These are phyloP conservation scores for Vollenhovia emeryi DNA, from an alignment of 1,140 invertebrate species.

Conservation along the genomic window DNA sequence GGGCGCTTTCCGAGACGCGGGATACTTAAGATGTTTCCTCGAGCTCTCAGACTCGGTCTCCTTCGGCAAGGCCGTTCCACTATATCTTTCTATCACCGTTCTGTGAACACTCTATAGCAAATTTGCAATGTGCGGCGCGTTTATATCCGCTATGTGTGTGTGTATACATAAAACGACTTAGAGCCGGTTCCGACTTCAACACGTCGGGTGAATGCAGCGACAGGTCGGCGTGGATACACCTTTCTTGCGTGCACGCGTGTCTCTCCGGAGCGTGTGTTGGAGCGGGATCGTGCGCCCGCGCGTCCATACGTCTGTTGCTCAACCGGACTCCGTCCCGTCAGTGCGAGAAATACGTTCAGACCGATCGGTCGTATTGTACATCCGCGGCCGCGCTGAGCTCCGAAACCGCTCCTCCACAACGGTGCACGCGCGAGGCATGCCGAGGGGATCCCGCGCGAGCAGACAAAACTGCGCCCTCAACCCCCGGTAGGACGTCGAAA, in stretches of 20 bases:
- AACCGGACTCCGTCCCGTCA: slow-evolving; percentile 65
- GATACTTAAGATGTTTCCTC: neutral
- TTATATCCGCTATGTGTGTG: neutral
- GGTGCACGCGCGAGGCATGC: neutral
- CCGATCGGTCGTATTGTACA: slow-evolving; percentile 66
- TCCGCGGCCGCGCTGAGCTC: slow-evolving; percentile 25
- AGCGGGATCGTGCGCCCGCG: neutral
- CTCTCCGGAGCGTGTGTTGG: neutral
- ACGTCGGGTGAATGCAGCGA: neutral
- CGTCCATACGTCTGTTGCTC: slow-evolving; percentile 53
- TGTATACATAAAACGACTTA: neutral
- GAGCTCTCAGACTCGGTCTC: too few relatives aligned
- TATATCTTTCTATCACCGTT: neutral
- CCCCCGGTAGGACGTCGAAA: neutral
- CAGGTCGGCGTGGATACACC: slow-evolving; percentile 11
- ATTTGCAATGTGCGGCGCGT: too few relatives aligned
- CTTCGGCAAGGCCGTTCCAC: neutral
- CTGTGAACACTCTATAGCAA: too few relatives aligned
- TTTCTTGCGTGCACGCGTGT: slow-evolving; percentile 1
- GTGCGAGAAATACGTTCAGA: slow-evolving; percentile 75
- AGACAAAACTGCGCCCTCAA: neutral
- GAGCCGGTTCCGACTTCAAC: slow-evolving; percentile 2
- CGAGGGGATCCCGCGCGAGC: neutral
- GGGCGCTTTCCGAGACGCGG: neutral
- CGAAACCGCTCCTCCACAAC: neutral